Base-by-base conservation (phyloP, 2,113 vertebrate species). In the Monopterus albus region DNA sequence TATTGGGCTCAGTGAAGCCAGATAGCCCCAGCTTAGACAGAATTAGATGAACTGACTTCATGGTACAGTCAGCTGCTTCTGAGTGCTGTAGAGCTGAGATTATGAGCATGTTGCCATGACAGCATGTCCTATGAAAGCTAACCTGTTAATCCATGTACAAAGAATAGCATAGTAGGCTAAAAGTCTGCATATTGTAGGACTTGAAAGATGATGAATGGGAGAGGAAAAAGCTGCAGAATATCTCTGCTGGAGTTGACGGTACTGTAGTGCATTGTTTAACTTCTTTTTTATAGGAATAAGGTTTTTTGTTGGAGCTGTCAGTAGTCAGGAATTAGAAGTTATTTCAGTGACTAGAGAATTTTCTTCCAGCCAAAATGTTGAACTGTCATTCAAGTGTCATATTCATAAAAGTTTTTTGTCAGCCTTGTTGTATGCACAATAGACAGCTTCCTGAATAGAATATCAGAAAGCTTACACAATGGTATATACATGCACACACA, bases 371-470 rank as follows among this genome's bases (percentile, higher is more conserved):
- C 38, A 2, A 21, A 40, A 65, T 72, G 76, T 81, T 78, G 59
- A 84, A 79, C 47, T 76, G 85, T 80, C 88, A 86, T 61, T 90
- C 83, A 83, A 63, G 85, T 88, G 87, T 85, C 87, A 87, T 33
- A 65, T 18, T 36, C 69, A 82, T 85, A 90, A 86, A 87, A 77
- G 77, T 84, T 86, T 88, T 62, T 81, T 69, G 71, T 75, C 69
- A 64, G 77, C 73, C 72, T 82, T 73, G 74, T 79, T 82, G 13
- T 20, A 36, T 72, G 65, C 50, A 88, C 84, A 89, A 88, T 69
- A 62, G 67, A 52, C 57, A 11, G 28, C 60, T 42, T 79, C 83
- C 68, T 82, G 78, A 86, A 79, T 36, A 59, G 52, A 76, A 28
- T 82, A 76, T 82, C 52, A 68, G 63, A 70, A 14, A 29, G 29